phyloP scores from a whole-genome alignment of 2,797 vertebrate species.

The Spinus olivaceus region DNA sequence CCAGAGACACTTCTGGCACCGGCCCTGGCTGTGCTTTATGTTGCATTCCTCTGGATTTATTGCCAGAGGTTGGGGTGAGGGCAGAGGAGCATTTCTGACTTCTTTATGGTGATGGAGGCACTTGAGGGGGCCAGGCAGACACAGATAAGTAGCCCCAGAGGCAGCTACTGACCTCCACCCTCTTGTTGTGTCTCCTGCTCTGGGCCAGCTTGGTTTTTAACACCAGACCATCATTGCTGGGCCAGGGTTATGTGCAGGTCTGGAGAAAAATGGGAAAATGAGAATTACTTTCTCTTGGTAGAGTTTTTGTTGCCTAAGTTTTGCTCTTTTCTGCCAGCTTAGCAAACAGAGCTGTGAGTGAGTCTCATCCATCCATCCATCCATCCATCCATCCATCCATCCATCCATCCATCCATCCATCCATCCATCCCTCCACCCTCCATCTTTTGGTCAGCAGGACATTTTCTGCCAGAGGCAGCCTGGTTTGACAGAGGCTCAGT shows the following conservation, averaged over 20 bases:
- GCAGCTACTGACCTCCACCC: slow-evolving; percentile 15
- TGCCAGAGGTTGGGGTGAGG: slow-evolving; percentile 46
- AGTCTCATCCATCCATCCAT: too few relatives aligned
- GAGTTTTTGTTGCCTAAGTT: neutral
- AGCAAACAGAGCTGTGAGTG: neutral
- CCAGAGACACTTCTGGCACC: slow-evolving; percentile 39
- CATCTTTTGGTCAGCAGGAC: neutral
- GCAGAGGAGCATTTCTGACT: slow-evolving; percentile 49
- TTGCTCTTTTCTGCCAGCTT: neutral
- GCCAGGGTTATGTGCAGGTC: neutral
- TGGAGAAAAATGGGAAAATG: neutral
- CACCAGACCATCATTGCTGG: fast-evolving
- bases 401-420: neutral
- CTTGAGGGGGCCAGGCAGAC: slow-evolving; percentile 34
- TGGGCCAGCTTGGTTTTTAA: neutral
- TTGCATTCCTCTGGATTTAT: slow-evolving; percentile 37
- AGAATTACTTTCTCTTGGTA: neutral
- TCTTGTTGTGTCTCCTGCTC: neutral
- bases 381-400: neutral
- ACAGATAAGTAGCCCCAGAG: slow-evolving; percentile 9
- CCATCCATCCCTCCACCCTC: neutral
- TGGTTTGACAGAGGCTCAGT: neutral
- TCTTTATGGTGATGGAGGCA: slow-evolving; percentile 46
- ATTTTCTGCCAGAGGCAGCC: neutral
- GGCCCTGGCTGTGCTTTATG: neutral